Percentiles rank a stretch among this genome's conserved stretches.
Evolutionary conservation across 2,113 vertebrate species (phyloP).

Genomic region (Ibidorhyncha struthersii): DNA sequence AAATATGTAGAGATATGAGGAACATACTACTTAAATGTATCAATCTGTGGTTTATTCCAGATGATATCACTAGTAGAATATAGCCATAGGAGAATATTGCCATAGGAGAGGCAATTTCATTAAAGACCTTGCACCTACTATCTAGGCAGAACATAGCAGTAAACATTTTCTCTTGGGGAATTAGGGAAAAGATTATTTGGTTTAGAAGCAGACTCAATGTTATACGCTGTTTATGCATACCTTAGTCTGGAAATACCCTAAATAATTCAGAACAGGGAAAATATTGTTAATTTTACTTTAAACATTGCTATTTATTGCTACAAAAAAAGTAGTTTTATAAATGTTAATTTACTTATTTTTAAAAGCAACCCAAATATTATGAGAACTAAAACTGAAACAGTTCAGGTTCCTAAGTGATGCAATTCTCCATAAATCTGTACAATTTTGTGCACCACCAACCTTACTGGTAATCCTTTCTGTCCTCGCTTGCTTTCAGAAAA

Average conservation of each 20-base stretch:
- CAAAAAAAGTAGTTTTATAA: not conserved
- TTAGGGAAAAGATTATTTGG: not conserved
- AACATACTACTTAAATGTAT: not conserved
- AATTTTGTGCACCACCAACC: not conserved
- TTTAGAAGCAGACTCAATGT: not conserved
- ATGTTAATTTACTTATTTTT: not conserved
- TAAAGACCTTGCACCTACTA: not conserved
- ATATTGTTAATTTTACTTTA: not conserved
- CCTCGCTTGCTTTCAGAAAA: not conserved
- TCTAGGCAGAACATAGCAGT: not conserved
- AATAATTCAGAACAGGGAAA: conserved; percentile 21
- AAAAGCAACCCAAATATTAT: not conserved
- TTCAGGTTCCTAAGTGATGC: not conserved
- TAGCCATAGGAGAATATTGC: too few species aligned
- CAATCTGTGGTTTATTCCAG: not conserved
- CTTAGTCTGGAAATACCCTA: not conserved
- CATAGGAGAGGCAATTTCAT: not conserved
- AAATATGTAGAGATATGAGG: not conserved
- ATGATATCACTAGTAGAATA: not conserved
- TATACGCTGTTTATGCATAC: not conserved
- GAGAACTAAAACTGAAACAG: not conserved
- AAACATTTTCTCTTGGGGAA: not conserved
- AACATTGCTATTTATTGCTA: not conserved
- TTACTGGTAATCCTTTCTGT: not conserved
- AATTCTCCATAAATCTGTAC: not conserved